A percentile compares a stretch with the other conserved stretches of the same genome.
Evolutionary conservation across 2,797 vertebrate species (phyloP).

Genomic region (Sebastes iracundus): DNA sequence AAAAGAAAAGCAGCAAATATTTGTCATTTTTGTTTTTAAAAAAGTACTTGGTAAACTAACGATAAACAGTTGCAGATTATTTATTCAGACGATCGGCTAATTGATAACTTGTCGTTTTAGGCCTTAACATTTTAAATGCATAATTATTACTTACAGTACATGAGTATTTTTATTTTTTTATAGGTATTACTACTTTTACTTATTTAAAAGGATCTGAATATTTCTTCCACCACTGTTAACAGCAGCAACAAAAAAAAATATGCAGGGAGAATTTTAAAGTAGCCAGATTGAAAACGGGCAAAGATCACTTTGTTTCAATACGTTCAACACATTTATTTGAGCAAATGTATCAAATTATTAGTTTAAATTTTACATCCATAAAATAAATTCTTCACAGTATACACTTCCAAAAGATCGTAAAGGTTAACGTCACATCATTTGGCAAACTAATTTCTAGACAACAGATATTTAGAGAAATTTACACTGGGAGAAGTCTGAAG

Average conservation of each 20-base stretch:
- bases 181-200: not conserved
- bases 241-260: too few relatives aligned
- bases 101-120: not conserved
- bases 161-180: not conserved
- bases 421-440: slow-evolving; percentile 58
- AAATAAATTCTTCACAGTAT: slow-evolving; percentile 80
- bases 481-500: slow-evolving; percentile 33
- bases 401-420: slow-evolving; percentile 52
- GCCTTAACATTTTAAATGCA: not conserved
- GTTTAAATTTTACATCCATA: slow-evolving; percentile 74
- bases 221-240: not conserved
- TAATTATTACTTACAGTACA: not conserved
- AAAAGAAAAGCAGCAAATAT: not conserved
- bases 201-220: not conserved
- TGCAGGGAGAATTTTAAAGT: not conserved
- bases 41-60: not conserved
- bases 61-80: not conserved
- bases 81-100: not conserved
- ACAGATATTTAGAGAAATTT: slow-evolving; percentile 48
- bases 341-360: slow-evolving; percentile 82
- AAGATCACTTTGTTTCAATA: slow-evolving; percentile 1
- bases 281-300: not conserved
- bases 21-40: not conserved
- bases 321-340: slow-evolving; percentile 81
- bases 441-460: slow-evolving; percentile 70